These are phyloP conservation scores for Mionectes olivaceus DNA, from an alignment of 2,797 vertebrate species.

Conservation along the genomic window DNA sequence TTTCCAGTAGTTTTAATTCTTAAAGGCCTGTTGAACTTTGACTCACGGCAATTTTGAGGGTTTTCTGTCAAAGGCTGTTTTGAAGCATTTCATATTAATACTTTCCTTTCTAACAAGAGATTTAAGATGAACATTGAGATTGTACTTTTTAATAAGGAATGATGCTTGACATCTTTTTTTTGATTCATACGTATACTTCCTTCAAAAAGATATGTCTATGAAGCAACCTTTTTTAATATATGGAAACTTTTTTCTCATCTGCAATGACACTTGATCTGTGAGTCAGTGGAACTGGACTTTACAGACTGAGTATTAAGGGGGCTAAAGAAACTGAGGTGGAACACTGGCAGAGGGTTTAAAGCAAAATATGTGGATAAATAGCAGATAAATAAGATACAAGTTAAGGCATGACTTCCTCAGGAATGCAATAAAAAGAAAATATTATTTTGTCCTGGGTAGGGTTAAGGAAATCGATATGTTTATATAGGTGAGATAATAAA, in stretches of 20 bases:
- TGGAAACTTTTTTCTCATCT: neutral
- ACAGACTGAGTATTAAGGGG: neutral
- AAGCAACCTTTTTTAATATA: neutral
- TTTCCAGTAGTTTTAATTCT: constrained; percentile 6
- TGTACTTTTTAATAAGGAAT: neutral
- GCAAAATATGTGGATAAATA: neutral
- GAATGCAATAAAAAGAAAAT: constrained; percentile 32
- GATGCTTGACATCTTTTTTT: neutral
- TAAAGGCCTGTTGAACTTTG: neutral
- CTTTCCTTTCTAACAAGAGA: neutral
- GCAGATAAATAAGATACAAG: constrained; percentile 6
- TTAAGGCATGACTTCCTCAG: constrained; percentile 1
- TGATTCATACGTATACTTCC: neutral
- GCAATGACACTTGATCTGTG: neutral
- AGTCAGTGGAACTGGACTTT: neutral
- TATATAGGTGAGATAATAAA: constrained; percentile 31
- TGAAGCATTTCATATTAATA: neutral
- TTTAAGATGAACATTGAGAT: neutral
- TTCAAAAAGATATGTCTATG: neutral
- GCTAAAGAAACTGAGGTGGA: neutral
- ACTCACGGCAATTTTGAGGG: neutral
- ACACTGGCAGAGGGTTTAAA: neutral
- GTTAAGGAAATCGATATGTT: constrained; percentile 11
- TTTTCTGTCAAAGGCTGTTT: neutral
- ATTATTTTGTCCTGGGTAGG: neutral